These are phyloP conservation scores for Glandiceps talaboti DNA, from an alignment of 53 echinoderm and acorn worm genomes.

Conservation along the genomic window DNA sequence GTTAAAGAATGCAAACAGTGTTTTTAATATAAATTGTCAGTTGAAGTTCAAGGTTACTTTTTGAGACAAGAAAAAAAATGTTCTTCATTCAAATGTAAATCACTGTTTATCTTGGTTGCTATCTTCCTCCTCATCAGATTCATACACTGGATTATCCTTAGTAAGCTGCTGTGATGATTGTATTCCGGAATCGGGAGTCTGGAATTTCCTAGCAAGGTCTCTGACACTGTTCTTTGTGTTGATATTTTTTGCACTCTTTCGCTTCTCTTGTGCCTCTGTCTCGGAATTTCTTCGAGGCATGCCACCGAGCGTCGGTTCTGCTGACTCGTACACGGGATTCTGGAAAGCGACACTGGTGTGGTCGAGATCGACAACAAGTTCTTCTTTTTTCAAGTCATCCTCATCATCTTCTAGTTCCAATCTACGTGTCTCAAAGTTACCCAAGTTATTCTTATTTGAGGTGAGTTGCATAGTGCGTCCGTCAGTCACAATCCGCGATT, in stretches of 20 bases:
- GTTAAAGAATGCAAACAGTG: too few relatives aligned
- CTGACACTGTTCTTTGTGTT: background rate
- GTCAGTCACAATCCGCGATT: background rate
- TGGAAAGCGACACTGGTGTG: background rate
- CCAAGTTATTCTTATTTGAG: background rate
- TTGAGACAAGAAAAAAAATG: too few relatives aligned
- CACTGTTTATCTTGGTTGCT: too few relatives aligned
- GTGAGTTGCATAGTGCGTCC: background rate
- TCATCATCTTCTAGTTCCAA: background rate
- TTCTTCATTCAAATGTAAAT: too few relatives aligned
- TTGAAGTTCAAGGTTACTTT: too few relatives aligned
- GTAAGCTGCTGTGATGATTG: background rate
- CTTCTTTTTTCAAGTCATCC: background rate
- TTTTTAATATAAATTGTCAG: too few relatives aligned
- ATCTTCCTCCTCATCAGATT: constrained; percentile 28
- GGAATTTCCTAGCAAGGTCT: background rate
- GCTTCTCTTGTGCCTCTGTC: background rate
- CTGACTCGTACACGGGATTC: background rate
- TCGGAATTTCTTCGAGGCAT: background rate
- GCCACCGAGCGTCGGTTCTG: background rate
- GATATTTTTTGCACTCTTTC: too few relatives aligned
- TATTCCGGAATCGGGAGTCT: background rate
- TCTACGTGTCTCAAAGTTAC: background rate
- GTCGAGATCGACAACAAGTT: background rate
- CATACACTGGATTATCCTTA: constrained; percentile 35